Conservation (phyloP, 2,113 vertebrate species). For the Aplodontia rufa region DNA sequence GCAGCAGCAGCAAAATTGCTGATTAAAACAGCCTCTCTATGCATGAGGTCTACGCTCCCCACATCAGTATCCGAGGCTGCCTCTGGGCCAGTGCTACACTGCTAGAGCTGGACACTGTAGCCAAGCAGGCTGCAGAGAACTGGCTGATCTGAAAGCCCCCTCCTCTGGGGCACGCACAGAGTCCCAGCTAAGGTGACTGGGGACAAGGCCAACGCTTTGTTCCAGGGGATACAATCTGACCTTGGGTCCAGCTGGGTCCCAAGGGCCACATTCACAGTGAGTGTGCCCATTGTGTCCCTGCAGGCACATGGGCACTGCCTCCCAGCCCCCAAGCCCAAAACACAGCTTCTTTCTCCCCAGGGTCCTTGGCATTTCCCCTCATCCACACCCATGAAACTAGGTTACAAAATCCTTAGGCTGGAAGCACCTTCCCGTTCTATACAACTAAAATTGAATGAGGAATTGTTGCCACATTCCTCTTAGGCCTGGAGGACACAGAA, state of each 20-base stretch:
- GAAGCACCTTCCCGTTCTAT: background rate
- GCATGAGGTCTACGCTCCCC: background rate
- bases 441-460: background rate
- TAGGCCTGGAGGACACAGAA: background rate
- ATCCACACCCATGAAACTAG: background rate
- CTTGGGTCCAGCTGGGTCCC: background rate
- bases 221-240: conserved; percentile 34
- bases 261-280: conserved; percentile 37
- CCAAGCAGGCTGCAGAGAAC: background rate
- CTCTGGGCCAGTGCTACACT: background rate
- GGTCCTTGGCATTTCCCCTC: background rate
- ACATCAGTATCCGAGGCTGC: background rate
- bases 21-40: no score
- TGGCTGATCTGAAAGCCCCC: background rate
- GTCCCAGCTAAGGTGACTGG: background rate
- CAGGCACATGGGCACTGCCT: background rate
- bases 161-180: background rate
- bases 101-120: background rate
- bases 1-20: no score
- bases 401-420: background rate
- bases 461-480: background rate
- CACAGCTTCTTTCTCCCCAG: background rate
- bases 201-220: conserved; percentile 34
- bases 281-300: background rate
- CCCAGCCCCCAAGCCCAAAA: conserved; percentile 19